A percentile compares a stretch with the other conserved stretches of the same genome.
phyloP scores from a whole-genome alignment of 1,140 invertebrate genomes.

The Delia radicum region DNA sequence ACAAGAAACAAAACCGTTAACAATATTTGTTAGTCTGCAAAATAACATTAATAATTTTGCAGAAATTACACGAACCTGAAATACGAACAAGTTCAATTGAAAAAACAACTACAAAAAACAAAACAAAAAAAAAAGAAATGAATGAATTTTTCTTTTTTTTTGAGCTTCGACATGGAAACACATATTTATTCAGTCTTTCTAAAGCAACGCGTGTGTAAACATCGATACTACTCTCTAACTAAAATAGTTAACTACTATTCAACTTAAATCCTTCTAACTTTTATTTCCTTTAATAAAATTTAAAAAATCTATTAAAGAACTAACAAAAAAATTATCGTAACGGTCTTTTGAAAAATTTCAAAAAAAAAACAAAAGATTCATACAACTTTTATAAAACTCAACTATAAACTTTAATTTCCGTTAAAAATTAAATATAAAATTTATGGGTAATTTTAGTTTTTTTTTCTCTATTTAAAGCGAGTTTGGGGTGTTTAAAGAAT shows the following conservation, averaged over 20 bases:
- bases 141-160: neutral
- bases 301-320: neutral
- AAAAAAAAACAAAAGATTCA: neutral
- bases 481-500: no score
- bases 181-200: constrained; percentile 10
- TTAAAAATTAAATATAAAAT: neutral
- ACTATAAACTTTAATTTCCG: no score
- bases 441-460: neutral
- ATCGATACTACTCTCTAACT: neutral
- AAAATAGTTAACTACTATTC: neutral
- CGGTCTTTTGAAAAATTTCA: neutral
- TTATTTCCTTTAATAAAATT: neutral
- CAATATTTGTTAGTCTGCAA: neutral
- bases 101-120: neutral
- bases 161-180: constrained; percentile 13
- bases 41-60: neutral
- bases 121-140: neutral
- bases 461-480: neutral
- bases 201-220: constrained; percentile 20
- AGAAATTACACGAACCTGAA: neutral
- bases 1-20: neutral
- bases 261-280: no score
- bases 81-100: neutral
- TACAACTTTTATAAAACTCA: neutral
- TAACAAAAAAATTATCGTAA: neutral